Percentiles rank a stretch among this genome's conserved stretches.
These are phyloP conservation scores for Drosophila lowei DNA, from an alignment of 1,140 invertebrate species.

Conservation along the genomic window DNA sequence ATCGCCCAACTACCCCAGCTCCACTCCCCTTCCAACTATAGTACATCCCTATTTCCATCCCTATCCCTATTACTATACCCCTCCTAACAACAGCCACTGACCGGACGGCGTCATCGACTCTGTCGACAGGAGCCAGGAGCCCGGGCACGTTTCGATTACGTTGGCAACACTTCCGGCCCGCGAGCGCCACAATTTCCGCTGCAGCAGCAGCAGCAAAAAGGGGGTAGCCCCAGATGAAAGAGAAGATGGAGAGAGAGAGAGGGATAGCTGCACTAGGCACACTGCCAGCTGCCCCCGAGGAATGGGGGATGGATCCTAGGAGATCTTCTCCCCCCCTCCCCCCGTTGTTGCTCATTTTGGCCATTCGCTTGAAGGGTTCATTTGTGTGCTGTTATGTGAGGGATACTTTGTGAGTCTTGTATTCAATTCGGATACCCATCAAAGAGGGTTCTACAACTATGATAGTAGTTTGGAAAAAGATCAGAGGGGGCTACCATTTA, in stretches of 20 bases:
- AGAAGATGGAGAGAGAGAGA: not conserved
- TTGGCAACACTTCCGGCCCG: slow-evolving; percentile 77
- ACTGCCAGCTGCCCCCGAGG: slow-evolving; percentile 50
- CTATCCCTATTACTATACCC: not conserved
- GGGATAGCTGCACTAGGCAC: slow-evolving; percentile 55
- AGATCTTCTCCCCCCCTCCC: not conserved
- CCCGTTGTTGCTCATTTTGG: slow-evolving; percentile 52
- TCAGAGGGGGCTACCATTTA: too few species aligned
- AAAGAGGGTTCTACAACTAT: not conserved
- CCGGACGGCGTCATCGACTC: slow-evolving; percentile 53
- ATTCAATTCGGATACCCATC: not conserved
- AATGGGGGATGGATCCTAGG: slow-evolving; percentile 3
- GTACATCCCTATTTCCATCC: not conserved
- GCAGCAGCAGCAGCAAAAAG: slow-evolving; percentile 24
- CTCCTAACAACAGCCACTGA: slow-evolving; percentile 24
- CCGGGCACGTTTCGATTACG: slow-evolving; percentile 73
- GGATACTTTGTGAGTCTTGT: slow-evolving; percentile 27
- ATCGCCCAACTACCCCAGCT: slow-evolving; percentile 31
- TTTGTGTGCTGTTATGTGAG: slow-evolving; percentile 51
- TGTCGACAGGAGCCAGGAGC: slow-evolving; percentile 38
- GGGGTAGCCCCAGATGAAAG: slow-evolving; percentile 4
- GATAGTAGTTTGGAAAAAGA: too few species aligned
- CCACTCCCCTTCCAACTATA: not conserved
- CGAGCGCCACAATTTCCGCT: slow-evolving; percentile 75
- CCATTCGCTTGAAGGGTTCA: slow-evolving; percentile 68